Percentiles rank a stretch among this genome's conserved stretches.
phyloP scores from a whole-genome alignment of 2,113 vertebrate genomes.

The Vulpes vulpes region DNA sequence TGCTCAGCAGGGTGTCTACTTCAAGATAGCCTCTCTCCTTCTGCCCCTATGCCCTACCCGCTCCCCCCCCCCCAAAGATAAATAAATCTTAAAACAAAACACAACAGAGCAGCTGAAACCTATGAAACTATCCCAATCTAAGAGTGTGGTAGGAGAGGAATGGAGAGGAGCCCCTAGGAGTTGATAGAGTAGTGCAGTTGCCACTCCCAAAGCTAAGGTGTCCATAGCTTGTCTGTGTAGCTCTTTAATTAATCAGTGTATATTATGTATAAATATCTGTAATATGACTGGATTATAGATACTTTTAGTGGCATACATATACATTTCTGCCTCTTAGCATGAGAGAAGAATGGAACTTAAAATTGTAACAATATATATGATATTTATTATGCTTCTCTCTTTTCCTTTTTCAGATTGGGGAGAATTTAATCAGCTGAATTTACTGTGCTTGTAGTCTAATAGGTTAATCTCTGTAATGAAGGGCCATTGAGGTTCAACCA shows the following conservation, averaged over 20 bases:
- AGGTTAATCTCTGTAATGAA: conserved; percentile 83
- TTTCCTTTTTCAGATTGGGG: background rate
- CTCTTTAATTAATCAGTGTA: background rate
- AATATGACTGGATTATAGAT: background rate
- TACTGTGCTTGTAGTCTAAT: conserved; percentile 65
- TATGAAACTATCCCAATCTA: background rate
- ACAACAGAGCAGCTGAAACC: background rate
- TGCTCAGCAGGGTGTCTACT: background rate
- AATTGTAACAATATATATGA: background rate
- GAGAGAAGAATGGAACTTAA: background rate
- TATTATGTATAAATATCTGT: background rate
- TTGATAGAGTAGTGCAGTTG: fast-evolving
- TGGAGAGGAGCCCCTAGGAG: background rate
- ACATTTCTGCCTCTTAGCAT: background rate
- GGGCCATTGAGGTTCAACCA: conserved; percentile 78
- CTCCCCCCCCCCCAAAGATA: background rate
- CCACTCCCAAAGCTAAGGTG: fast-evolving
- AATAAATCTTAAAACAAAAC: background rate
- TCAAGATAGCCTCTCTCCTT: background rate
- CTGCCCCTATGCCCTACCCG: background rate
- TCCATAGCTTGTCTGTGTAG: background rate
- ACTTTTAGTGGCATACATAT: background rate
- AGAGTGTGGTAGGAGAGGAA: background rate
- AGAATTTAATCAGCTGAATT: conserved; percentile 70
- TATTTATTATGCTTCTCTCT: background rate